phyloP scores from a whole-genome alignment of 1,140 invertebrate species.

The Tachypleus tridentatus region DNA sequence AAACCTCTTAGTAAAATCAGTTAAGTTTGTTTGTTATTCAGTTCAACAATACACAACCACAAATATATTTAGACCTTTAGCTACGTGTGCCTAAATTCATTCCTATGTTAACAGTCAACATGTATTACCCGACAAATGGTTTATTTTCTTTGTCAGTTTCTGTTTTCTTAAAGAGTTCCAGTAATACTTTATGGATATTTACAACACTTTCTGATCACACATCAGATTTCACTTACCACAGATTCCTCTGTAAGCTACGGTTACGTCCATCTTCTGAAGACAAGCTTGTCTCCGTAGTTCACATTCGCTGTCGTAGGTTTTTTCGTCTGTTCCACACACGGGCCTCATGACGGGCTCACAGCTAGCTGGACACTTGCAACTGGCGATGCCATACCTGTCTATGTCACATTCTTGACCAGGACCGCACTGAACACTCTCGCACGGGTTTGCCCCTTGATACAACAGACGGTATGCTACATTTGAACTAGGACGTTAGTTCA shows the following conservation, averaged over 20 bases:
- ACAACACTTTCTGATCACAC: no score
- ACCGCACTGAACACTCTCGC: constrained; percentile 54
- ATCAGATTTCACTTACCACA: constrained; percentile 52
- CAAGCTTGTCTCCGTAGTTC: constrained; percentile 55
- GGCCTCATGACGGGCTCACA: constrained; percentile 64
- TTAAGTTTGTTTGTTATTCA: no score
- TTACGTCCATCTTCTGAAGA: constrained; percentile 48
- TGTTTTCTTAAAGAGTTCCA: no score
- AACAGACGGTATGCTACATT: constrained; percentile 23
- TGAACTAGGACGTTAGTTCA: constrained; percentile 16
- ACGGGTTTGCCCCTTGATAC: constrained; percentile 60
- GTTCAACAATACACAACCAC: no score
- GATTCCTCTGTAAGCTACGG: constrained; percentile 57
- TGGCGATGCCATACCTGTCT: constrained; percentile 63
- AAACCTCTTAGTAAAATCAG: no score
- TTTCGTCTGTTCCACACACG: constrained; percentile 50
- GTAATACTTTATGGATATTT: no score
- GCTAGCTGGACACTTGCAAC: constrained; percentile 55
- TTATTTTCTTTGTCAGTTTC: no score
- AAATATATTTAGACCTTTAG: no score
- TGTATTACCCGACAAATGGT: no score
- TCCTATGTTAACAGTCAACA: no score
- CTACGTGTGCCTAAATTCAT: no score
- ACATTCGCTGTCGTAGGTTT: constrained; percentile 54
- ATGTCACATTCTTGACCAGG: constrained; percentile 65